phyloP scores from a whole-genome alignment of 2,797 vertebrate species.

The Prionace glauca region DNA sequence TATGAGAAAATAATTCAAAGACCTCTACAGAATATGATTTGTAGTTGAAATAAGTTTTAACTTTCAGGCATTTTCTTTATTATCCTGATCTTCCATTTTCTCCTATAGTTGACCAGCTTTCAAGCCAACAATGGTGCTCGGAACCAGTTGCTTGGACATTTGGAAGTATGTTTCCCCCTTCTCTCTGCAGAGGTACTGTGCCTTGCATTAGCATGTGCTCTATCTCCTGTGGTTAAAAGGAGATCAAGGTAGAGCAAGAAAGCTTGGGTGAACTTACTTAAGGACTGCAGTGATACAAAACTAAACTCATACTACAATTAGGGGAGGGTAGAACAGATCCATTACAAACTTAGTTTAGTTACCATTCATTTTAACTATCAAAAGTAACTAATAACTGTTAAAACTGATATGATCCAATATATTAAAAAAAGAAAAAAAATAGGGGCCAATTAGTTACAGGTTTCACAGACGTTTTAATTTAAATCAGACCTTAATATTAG shows the following conservation, averaged over 20 bases:
- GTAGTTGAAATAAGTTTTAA: not conserved
- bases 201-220: not conserved
- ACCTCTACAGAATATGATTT: not conserved
- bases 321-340: not conserved
- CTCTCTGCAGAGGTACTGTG: not conserved
- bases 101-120: not conserved
- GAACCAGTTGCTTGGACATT: not conserved
- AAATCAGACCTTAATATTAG: not conserved
- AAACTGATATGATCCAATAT: not conserved
- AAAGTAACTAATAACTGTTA: not conserved
- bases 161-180: not conserved
- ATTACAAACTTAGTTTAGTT: not conserved
- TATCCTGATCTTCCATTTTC: not conserved
- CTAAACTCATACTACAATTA: not conserved
- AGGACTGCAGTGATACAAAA: not conserved
- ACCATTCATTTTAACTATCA: not conserved
- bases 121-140: not conserved
- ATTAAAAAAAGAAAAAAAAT: not conserved
- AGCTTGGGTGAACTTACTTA: not conserved
- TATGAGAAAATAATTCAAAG: not conserved
- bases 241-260: not conserved
- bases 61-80: not conserved
- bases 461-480: not conserved
- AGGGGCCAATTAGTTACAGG: not conserved
- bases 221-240: not conserved